Percentiles rank a stretch among this genome's conserved stretches.
phyloP scores from a whole-genome alignment of 2,888 invertebrate species.

The Tenthredo scrophulariae region DNA sequence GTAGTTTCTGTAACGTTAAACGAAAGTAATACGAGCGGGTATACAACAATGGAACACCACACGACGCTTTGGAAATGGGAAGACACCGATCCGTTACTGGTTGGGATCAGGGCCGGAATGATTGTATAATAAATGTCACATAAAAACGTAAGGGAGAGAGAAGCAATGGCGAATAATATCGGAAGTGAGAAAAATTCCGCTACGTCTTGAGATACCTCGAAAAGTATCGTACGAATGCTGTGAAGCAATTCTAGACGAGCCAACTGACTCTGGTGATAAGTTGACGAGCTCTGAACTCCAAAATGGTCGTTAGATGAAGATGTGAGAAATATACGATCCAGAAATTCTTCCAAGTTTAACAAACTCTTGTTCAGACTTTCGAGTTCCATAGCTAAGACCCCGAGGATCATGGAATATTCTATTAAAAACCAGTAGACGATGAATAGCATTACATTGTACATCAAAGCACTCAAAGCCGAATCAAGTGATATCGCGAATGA shows the following conservation, averaged over 20 bases:
- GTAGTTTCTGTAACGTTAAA: slow-evolving; percentile 8
- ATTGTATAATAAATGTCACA: neutral
- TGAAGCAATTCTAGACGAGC: too few relatives aligned
- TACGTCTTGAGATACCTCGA: neutral
- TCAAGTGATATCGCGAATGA: neutral
- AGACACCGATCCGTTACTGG: neutral
- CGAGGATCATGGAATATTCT: slow-evolving; percentile 4
- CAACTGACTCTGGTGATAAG: neutral
- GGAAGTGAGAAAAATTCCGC: neutral
- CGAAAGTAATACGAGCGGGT: neutral
- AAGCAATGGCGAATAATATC: neutral
- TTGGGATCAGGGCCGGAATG: neutral
- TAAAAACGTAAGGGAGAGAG: neutral
- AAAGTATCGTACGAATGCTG: neutral
- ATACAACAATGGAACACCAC: neutral
- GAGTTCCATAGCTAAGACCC: neutral
- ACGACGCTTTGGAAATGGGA: neutral
- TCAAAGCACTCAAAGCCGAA: neutral
- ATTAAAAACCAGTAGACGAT: neutral
- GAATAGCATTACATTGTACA: neutral
- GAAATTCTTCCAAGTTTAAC: neutral
- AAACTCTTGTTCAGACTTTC: neutral
- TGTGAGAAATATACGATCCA: neutral
- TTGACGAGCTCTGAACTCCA: neutral
- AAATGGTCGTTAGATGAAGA: neutral